These are phyloP conservation scores for Labia minor DNA, from an alignment of 2,888 invertebrate genomes.

Conservation along the genomic window DNA sequence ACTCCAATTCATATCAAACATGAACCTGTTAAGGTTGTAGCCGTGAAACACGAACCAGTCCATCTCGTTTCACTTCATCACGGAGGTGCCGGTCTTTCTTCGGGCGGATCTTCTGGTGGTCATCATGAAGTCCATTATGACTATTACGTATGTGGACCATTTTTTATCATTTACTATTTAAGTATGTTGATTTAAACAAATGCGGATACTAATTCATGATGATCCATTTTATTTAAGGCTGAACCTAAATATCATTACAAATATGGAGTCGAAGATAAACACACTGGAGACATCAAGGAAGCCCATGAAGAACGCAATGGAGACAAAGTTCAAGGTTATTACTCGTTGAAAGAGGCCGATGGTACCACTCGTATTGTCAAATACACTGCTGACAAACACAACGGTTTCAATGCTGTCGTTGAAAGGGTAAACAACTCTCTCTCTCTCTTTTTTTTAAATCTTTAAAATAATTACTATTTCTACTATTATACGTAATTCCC, in stretches of 20 bases:
- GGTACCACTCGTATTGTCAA: background rate
- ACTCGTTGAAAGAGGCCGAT: background rate
- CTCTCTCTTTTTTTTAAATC: background rate
- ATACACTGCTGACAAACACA: constrained; percentile 3
- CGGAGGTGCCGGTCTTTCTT: background rate
- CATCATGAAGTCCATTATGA: background rate
- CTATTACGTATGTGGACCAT: background rate
- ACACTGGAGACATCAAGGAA: background rate
- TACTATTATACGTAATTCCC: background rate
- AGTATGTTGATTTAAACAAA: background rate
- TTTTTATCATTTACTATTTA: background rate
- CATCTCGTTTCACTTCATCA: background rate
- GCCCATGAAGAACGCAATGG: background rate
- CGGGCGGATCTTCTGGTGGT: background rate
- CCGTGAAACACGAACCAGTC: constrained; percentile 3
- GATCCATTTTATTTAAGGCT: background rate
- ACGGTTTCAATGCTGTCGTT: background rate
- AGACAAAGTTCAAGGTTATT: background rate
- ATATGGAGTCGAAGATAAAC: background rate
- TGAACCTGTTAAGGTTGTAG: background rate
- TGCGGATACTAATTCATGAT: too few relatives aligned
- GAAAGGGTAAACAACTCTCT: background rate
- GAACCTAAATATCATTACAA: background rate
- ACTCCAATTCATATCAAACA: background rate
- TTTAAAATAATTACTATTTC: background rate